Conservation (phyloP, 2,888 invertebrate species). For the Thereva unica region DNA sequence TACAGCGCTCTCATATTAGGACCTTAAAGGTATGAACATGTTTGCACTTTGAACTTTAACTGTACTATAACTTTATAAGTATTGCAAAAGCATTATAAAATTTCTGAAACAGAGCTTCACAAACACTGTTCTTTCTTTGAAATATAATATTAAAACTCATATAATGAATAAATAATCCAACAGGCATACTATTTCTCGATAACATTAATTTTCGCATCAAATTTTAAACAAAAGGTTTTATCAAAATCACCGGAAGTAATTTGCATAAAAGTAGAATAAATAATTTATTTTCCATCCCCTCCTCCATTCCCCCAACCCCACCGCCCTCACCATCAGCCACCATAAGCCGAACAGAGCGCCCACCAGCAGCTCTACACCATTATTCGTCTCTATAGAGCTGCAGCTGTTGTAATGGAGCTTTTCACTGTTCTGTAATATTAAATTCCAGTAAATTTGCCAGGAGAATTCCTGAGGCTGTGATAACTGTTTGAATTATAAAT, state of each 20-base stretch:
- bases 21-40: too few species aligned
- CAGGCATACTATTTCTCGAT: too few species aligned
- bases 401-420: neutral
- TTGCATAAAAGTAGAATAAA: slow-evolving; percentile 41
- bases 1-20: too few species aligned
- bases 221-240: slow-evolving; percentile 15
- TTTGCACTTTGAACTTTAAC: too few species aligned
- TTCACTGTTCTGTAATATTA: slow-evolving; percentile 27
- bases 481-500: slow-evolving; percentile 42
- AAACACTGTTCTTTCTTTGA: too few species aligned
- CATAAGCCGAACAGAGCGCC: neutral
- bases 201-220: too few species aligned
- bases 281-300: slow-evolving; percentile 31
- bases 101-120: too few species aligned
- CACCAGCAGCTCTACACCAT: slow-evolving; percentile 16
- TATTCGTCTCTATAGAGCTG: slow-evolving; percentile 1
- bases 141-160: too few species aligned
- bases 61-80: too few species aligned
- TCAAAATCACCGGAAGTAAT: slow-evolving; percentile 39
- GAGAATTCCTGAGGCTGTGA: slow-evolving; percentile 40
- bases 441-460: slow-evolving; percentile 42
- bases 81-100: too few species aligned
- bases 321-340: slow-evolving; percentile 20
- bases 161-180: too few species aligned
- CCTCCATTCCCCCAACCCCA: too few species aligned